Percentiles rank a stretch among this genome's conserved stretches.
phyloP scores from a whole-genome alignment of 2,888 invertebrate genomes.

The Lasioglossum calceatum region DNA sequence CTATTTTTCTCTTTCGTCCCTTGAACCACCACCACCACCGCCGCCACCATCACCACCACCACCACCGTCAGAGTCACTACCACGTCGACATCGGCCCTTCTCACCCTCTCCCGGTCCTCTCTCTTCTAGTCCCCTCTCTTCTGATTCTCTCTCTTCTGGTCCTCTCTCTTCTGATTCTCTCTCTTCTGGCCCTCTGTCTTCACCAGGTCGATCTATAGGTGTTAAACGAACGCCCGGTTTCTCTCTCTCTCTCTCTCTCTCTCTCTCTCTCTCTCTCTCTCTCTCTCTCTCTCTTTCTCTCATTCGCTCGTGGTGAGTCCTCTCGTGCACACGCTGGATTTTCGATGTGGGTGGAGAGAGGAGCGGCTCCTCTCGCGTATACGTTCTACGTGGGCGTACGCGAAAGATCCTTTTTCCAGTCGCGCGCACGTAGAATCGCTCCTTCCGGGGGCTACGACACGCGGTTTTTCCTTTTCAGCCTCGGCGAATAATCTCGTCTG shows the following conservation, averaged over 20 bases:
- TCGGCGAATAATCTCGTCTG: constrained; percentile 44
- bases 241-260: constrained; percentile 44
- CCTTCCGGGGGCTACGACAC: constrained; percentile 56
- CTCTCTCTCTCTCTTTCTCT: constrained; percentile 8
- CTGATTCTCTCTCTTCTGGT: neutral
- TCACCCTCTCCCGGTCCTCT: neutral
- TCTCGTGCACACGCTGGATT: constrained; percentile 27
- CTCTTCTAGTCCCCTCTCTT: no score
- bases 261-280: constrained; percentile 20
- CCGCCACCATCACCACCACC: constrained; percentile 11
- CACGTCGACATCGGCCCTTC: constrained; percentile 9
- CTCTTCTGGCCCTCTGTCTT: constrained; percentile 39
- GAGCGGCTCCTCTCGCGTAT: neutral
- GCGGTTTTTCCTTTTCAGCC: constrained; percentile 47
- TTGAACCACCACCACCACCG: constrained; percentile 4
- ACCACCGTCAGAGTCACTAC: neutral
- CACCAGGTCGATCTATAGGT: constrained; percentile 61
- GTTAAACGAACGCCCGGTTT: constrained; percentile 59
- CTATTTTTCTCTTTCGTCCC: constrained; percentile 33
- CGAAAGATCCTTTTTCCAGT: constrained; percentile 61
- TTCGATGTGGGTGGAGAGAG: constrained; percentile 22
- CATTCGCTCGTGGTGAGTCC: constrained; percentile 1
- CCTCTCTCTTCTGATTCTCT: neutral
- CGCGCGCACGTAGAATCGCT: constrained; percentile 56
- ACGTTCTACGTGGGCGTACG: constrained; percentile 51